A percentile compares a stretch with the other conserved stretches of the same genome.
Conservation (phyloP, 2,113 vertebrate genomes). For the Oxygymnocypris stewartii region DNA sequence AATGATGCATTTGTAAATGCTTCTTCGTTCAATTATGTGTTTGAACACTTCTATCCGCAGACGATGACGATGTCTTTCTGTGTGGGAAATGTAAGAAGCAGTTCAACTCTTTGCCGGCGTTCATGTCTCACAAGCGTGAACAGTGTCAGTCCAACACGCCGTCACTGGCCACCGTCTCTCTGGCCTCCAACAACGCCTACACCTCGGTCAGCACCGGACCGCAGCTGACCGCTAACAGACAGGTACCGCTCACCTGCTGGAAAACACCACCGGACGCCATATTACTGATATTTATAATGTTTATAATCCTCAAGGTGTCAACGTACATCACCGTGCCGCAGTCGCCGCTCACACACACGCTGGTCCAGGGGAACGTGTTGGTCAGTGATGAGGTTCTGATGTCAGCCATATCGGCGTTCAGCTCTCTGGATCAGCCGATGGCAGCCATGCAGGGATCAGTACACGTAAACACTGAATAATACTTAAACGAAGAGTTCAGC, state of each 20-base stretch:
- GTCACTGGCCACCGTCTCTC: constrained; percentile 86
- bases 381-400: constrained; percentile 96
- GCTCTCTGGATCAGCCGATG: constrained; percentile 93
- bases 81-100: constrained; percentile 99
- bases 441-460: constrained; percentile 79
- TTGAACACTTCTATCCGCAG: constrained; percentile 64
- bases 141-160: constrained; percentile 88
- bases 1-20: neutral
- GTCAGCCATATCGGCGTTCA: constrained; percentile 96
- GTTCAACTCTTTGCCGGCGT: constrained; percentile 90
- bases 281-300: neutral
- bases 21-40: neutral
- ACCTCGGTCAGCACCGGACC: constrained; percentile 78
- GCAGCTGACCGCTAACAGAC: constrained; percentile 81
- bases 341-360: constrained; percentile 92
- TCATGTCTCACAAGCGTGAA: constrained; percentile 96
- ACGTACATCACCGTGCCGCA: constrained; percentile 95
- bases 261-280: constrained; percentile 60
- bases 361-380: constrained; percentile 95
- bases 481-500: neutral
- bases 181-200: constrained; percentile 88
- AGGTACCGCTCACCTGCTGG: constrained; percentile 73
- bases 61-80: constrained; percentile 94
- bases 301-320: constrained; percentile 77
- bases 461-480: constrained; percentile 76